Evolutionary conservation across 2,113 vertebrate species (phyloP), one percentile per base, ranked within the genome.

Genomic region (Seriola quinqueradiata): DNA sequence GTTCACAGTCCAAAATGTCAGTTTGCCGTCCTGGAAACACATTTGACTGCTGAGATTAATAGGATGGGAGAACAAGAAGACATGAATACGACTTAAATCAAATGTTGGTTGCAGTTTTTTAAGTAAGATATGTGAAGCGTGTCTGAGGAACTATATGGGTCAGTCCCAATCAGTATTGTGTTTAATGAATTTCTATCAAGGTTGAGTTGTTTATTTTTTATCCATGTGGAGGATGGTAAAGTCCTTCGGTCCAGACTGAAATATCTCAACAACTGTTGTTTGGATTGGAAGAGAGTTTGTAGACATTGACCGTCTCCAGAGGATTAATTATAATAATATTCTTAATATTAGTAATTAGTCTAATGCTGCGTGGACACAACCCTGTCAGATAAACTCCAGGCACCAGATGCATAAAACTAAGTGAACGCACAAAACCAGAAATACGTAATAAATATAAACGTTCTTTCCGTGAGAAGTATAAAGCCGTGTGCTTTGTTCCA

Each of bases 1-100:
- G n/a, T 79, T 85, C 74, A 25, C 14, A 80, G 77, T 77, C 72
- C 78, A 78, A 69, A 72, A 76, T 78, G 87, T 84, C 77, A 54
- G 66, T 42, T 70, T 76, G 75, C 57, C 52, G 19, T 70, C 32
- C 32, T 32, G 7, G 36, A 59, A 74, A 76, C 38, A 36, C 52
- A 36, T 58, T 70, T 61, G 67, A 58, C 58, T 32, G 12, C 52
- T 70, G 57, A 17, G 46, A 34, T 65, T 75, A 74, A 86, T 16
- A 25, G 69, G 16, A 21, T 66, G 17, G 0, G 14, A 55, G 46
- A 32, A 7, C 19, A 23, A 36, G 3, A 16, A 70, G 57, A 61
- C 19, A 21, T 12, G 54, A 70, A 84, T 13, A 9, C 13, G 28
- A 19, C 23, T 52, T 25, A 77, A 70, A 64, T 52, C 60, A 17